Evolutionary conservation across 2,888 invertebrate genomes (phyloP).

Genomic region (Xanthostigma xanthostigma): DNA sequence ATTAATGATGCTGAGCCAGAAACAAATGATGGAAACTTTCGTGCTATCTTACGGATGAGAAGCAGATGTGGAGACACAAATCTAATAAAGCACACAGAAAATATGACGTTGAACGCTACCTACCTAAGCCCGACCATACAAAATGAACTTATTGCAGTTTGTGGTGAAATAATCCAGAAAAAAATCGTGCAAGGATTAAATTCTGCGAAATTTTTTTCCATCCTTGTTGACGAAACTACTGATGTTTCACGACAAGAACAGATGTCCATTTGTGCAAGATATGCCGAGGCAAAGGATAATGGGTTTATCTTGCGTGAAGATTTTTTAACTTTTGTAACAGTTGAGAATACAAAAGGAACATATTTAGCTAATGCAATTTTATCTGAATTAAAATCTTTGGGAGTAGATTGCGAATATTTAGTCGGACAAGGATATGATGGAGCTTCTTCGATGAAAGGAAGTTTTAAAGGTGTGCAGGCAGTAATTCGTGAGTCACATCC

Average conservation of each 20-base stretch:
- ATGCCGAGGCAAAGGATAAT: too few relatives aligned
- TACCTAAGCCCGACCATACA: constrained; percentile 9
- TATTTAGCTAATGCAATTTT: constrained; percentile 9
- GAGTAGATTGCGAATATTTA: constrained; percentile 6
- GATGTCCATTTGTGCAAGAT: too few relatives aligned
- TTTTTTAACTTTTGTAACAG: constrained; percentile 8
- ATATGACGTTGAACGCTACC: constrained; percentile 7
- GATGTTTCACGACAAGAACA: too few relatives aligned
- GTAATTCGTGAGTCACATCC: constrained; percentile 9
- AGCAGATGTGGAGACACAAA: constrained; percentile 10
- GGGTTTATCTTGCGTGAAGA: constrained; percentile 3
- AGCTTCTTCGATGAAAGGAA: constrained; percentile 10
- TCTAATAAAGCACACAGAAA: constrained; percentile 10
- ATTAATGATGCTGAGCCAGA: neutral
- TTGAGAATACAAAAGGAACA: constrained; percentile 8
- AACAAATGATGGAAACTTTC: constrained; percentile 14
- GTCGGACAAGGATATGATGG: constrained; percentile 12
- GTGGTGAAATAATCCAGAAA: too few relatives aligned
- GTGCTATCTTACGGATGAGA: constrained; percentile 10
- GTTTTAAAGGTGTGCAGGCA: constrained; percentile 9
- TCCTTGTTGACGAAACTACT: too few relatives aligned
- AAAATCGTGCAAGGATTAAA: too few relatives aligned
- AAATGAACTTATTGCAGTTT: too few relatives aligned
- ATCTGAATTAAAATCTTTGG: constrained; percentile 9
- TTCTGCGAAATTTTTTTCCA: too few relatives aligned